Base-by-base conservation (phyloP, 1,140 invertebrate species). In the Brachionus calyciflorus region DNA sequence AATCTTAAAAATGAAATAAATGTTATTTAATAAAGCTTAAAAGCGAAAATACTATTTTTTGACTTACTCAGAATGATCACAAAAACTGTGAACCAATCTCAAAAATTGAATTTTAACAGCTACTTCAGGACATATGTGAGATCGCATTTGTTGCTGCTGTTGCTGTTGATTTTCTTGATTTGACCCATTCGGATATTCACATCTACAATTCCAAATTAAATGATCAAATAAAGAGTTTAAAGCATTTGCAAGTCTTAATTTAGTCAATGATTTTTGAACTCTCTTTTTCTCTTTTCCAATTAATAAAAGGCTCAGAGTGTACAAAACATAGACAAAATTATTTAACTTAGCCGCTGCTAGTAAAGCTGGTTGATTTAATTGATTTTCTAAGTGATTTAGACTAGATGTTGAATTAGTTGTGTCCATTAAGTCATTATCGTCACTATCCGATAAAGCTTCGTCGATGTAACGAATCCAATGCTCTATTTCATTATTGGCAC, bases 41-140 rank as follows among this genome's bases (percentile, higher is more conserved):
- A 14, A 17, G 21, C 10, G 14, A 3, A 41, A 69, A 21, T 12
- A 40, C 6, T 12, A 9, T 44, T 68, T 26, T 17, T 70, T 44
- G n/a, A 12, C 76, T 68, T 48, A 86, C 84, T 85, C 84, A 28
- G 85, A 86, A 79, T 86, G 85, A 80, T 86, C 85, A 83, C 86
- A 87, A 78, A 86, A 87, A 65, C 84, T 85, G 79, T 87, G 86
- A 30, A 87, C 83, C 57, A 87, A 80, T 77, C 86, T 78, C 14
- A 87, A 78, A 76, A 86, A 84, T 81, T 87, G 86, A 44, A 86
- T 87, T 79, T 87, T 87, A 53, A 87, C 80, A 14, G 85, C 85
- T 28, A 86, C 85, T 79, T 87, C 85, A 83, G 85, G 80, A 6
- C 78, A 81, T 78, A 77, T 82, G 84, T 84, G 28, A 83, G 86